Evolutionary conservation across 2,797 vertebrate species (phyloP), one percentile per base, ranked within the genome.

Genomic region (Tragopan temminckii): DNA sequence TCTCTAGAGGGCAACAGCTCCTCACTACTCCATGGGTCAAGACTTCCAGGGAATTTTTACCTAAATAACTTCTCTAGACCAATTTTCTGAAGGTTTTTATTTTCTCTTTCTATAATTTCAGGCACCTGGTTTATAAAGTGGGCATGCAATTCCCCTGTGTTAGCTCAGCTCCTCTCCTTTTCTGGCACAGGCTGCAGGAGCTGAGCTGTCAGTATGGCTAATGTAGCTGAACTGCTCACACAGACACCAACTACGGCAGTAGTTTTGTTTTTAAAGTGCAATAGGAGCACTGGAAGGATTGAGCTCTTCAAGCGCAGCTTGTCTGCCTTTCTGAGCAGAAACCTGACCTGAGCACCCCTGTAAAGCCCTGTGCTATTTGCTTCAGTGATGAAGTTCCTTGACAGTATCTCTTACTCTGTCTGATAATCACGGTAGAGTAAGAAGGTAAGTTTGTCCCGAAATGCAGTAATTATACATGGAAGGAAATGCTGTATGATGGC

Each of bases 281-380:
- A 15, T 35, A 58, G 67, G 40, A 84, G 19, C n/a, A 35, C 59
- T 80, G 85, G 8, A 38, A 66, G 12, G 72, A 45, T 66, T 94
- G 89, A 80, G 59, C 23, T 82, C 59, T 91, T 53, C 89, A 69
- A 66, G 63, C 61, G 95, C 93, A 93, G 80, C 61, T 42, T n/a
- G 38, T 52, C 70, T 82, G 90, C 68, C 55, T 72, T 96, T 88
- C 59, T 40, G 33, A 76, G 79, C 25, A 42, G 55, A 81, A 86
- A 72, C 31, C 35, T 24, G 23, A 58, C 23, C 11, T 57, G 77
- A 78, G 46, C 42, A 27, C 27, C 74, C 79, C 59, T 48, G 43
- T 46, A 77, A 93, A 94, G 10, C 55, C 50, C 27, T 1, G 1
- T 38, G 42, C 20, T 58, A 6, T 82, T 90, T 85, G 69, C 74